Evolutionary conservation across 2,113 vertebrate genomes (phyloP).

Genomic region (Procavia capensis): DNA sequence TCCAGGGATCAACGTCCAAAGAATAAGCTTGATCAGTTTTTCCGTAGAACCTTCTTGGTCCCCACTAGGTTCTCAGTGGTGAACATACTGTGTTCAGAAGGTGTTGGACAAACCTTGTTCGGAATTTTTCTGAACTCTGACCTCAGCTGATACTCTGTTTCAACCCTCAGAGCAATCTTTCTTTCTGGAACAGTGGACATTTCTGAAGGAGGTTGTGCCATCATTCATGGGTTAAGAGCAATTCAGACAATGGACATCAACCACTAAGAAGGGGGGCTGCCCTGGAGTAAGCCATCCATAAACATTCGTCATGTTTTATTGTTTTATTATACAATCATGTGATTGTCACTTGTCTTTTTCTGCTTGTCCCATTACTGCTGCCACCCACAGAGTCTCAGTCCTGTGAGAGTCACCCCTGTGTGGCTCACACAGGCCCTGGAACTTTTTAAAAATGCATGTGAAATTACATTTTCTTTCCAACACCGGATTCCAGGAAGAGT

Average conservation of each 20-base stretch:
- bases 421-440: background rate
- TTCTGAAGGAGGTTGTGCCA: background rate
- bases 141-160: background rate
- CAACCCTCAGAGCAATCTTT: background rate
- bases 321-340: background rate
- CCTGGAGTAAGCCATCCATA: background rate
- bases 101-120: slow-evolving; percentile 10
- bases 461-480: slow-evolving; percentile 23
- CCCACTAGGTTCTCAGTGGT: background rate
- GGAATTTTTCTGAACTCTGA: slow-evolving; percentile 2
- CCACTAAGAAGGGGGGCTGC: background rate
- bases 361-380: background rate
- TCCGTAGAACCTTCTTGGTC: background rate
- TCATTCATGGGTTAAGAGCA: background rate
- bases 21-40: background rate
- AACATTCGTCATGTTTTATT: background rate
- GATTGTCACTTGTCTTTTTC: background rate
- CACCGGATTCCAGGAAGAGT: background rate
- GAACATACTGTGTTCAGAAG: background rate
- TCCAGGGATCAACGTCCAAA: background rate
- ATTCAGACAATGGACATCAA: background rate
- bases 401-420: background rate
- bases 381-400: background rate
- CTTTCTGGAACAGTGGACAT: slow-evolving; percentile 24
- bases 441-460: slow-evolving; percentile 19